A percentile compares a stretch with the other conserved stretches of the same genome.
These are phyloP conservation scores for Helarctos malayanus DNA, from an alignment of 2,797 vertebrate genomes.

Conservation along the genomic window DNA sequence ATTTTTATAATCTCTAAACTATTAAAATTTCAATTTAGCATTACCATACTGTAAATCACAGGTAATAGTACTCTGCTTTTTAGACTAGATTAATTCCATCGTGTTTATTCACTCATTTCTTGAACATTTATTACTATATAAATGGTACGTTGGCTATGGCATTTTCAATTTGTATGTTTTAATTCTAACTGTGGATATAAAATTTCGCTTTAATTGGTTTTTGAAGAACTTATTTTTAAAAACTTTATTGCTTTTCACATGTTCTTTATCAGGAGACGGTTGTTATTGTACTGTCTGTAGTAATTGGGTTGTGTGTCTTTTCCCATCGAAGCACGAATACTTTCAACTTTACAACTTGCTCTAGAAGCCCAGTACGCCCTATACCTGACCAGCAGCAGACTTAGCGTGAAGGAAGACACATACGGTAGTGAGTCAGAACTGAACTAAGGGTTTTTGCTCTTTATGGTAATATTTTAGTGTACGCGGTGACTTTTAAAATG, in stretches of 20 bases:
- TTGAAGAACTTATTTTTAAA: slow-evolving; percentile 59
- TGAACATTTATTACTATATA: not conserved
- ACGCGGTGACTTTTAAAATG: not conserved
- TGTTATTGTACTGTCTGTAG: not conserved
- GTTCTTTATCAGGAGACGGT: not conserved
- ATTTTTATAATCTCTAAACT: slow-evolving; percentile 33
- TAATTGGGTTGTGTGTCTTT: not conserved
- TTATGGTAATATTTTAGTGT: not conserved
- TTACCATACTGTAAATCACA: not conserved
- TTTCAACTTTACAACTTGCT: not conserved
- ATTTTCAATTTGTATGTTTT: slow-evolving; percentile 66
- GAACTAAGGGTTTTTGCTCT: slow-evolving; percentile 13
- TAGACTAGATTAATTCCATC: slow-evolving; percentile 16
- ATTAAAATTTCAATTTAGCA: slow-evolving; percentile 26
- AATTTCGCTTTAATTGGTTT: slow-evolving; percentile 36
- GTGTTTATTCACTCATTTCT: slow-evolving; percentile 28
- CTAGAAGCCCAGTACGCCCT: slow-evolving; percentile 17
- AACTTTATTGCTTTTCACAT: slow-evolving; percentile 51
- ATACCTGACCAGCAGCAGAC: not conserved
- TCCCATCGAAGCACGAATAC: slow-evolving; percentile 55
- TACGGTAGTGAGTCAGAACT: not conserved
- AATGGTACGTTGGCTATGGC: not conserved
- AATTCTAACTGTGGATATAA: slow-evolving; percentile 43
- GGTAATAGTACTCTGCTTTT: not conserved
- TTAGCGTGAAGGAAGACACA: slow-evolving; percentile 48